Conservation (phyloP, 2,797 vertebrate species). For the Pipistrellus nathusii region DNA sequence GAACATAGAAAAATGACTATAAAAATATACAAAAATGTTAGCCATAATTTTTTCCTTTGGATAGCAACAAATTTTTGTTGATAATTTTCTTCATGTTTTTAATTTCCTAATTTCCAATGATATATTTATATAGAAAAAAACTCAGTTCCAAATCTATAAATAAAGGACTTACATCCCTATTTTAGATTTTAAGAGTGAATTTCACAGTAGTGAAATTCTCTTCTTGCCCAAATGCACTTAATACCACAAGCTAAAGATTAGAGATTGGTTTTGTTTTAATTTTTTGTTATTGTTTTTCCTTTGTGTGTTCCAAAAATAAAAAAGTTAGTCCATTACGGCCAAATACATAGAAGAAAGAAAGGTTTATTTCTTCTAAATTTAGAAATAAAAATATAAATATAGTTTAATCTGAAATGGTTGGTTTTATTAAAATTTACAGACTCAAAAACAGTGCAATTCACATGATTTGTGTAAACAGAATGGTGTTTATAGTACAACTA, state of each 20-base stretch:
- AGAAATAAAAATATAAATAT: conserved; percentile 68
- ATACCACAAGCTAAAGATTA: conserved; percentile 38
- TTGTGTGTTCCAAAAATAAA: conserved; percentile 67
- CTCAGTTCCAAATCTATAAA: background rate
- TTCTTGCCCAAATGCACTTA: conserved; percentile 17
- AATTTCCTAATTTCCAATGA: conserved; percentile 54
- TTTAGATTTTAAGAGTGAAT: conserved; percentile 38
- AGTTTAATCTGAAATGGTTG: conserved; percentile 66
- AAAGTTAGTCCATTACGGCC: background rate
- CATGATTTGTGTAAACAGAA: conserved; percentile 15
- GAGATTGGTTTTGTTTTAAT: conserved; percentile 8
- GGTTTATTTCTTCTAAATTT: conserved; percentile 56
- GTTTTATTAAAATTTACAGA: conserved; percentile 72
- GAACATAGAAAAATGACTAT: conserved; percentile 36
- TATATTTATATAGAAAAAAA: conserved; percentile 38
- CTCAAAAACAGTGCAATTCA: conserved; percentile 67
- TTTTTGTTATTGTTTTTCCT: conserved; percentile 34
- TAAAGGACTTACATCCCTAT: background rate
- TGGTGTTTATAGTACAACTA: conserved; percentile 62
- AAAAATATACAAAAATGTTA: conserved; percentile 26
- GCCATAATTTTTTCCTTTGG: background rate
- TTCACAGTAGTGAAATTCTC: conserved; percentile 35
- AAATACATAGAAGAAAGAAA: conserved; percentile 64
- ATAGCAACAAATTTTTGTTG: conserved; percentile 18
- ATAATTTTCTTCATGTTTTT: conserved; percentile 55